phyloP scores from a whole-genome alignment of 2,113 vertebrate species.

The Australoheros scitulus region DNA sequence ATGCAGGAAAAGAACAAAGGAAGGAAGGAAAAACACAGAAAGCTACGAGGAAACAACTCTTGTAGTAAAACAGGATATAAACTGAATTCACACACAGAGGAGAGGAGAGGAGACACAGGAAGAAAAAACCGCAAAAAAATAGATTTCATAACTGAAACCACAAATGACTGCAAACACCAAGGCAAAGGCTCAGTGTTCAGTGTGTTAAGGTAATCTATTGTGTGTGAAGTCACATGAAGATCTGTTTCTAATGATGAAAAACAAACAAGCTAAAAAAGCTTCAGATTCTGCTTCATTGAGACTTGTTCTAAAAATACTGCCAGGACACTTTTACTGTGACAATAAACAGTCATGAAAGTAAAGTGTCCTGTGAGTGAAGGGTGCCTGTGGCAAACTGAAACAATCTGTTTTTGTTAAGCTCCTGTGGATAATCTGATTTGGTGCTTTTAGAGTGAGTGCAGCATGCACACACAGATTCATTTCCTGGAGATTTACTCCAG shows the following conservation, averaged over 20 bases:
- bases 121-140: background rate
- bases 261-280: background rate
- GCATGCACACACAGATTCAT: background rate
- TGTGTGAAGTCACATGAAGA: background rate
- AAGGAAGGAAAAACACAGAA: background rate
- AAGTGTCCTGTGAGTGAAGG: background rate
- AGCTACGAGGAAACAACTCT: background rate
- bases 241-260: background rate
- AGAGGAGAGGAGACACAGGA: background rate
- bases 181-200: background rate
- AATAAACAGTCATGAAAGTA: background rate
- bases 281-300: background rate
- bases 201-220: background rate
- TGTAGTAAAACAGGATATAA: background rate
- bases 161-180: background rate
- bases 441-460: background rate
- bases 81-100: background rate
- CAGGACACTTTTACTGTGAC: background rate
- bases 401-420: conserved; percentile 25
- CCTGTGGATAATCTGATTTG: conserved; percentile 23
- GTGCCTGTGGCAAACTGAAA: background rate
- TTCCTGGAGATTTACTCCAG: background rate
- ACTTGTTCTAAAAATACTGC: background rate
- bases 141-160: background rate
- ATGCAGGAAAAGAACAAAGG: background rate